Evolutionary conservation across 1,140 invertebrate genomes (phyloP), one percentile per base, ranked within the genome.

Genomic region (Drosophila grimshawi): DNA sequence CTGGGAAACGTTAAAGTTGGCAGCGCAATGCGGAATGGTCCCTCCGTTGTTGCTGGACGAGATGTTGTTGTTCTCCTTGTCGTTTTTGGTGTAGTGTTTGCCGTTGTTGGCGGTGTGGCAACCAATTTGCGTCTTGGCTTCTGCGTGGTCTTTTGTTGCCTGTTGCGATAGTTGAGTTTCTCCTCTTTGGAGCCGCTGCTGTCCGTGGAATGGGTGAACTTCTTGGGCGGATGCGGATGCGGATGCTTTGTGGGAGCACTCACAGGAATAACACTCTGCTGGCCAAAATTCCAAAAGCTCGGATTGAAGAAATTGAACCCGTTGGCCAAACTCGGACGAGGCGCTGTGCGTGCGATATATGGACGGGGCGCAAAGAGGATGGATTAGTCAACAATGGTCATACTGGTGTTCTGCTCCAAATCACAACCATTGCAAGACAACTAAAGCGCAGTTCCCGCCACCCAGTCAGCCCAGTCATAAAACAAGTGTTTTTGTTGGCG

Each of bases 201-300:
- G 2, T 92, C 92, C 0, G 92, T 92, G 0, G 92, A 91, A 27
- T 92, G 91, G 35, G 80, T 93, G 71, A 93, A 94, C 64, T 94
- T 93, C 79, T 93, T 94, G 30, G 94, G 92, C 49, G 93, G 93
- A 81, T 93, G 83, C 49, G 93, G 93, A 81, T 93, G 83, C 0
- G 76, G 33, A n/a, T 67, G 64, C 32, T 88, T 86, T 3, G 72
- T 70, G n/a, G 83, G 77, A 6, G 66, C 45, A 19, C 80, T 79
- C 0, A 88, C 77, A 27, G 83, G 61, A 39, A 88, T 80, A 32
- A 88, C 41, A 32, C 85, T 88, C 53, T 88, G 83, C 30, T 77
- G 80, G 0, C 83, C 83, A 55, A 86, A 86, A 35, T 66, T 88
- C 83, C 83, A 86, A 51, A 88, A 86, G 37, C 53, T 83, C 4